Percentiles rank a stretch among this genome's conserved stretches.
These are phyloP conservation scores for Pocillopora grandis DNA, from an alignment of 92 coral and sea anemone genomes.

Conservation along the genomic window DNA sequence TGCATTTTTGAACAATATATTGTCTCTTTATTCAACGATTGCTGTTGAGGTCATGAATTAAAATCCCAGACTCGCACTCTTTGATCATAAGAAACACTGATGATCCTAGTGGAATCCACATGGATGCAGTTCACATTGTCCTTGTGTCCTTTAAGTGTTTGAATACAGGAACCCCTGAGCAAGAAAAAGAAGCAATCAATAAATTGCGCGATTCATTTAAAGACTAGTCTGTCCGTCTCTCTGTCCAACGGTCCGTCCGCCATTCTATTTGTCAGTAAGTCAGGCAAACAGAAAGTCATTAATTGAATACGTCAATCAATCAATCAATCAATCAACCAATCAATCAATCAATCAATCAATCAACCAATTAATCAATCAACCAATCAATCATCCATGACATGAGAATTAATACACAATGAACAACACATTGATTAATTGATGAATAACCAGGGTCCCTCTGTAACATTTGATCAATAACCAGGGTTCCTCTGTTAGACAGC, in stretches of 20 bases:
- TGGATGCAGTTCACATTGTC: slow-evolving; percentile 87
- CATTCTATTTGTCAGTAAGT: neutral
- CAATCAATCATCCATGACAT: no score
- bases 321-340: no score
- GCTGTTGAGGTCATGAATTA: slow-evolving; percentile 47
- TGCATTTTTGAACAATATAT: neutral
- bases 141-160: slow-evolving; percentile 81
- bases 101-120: slow-evolving; percentile 84
- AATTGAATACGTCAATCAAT: neutral
- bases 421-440: no score
- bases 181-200: slow-evolving; percentile 5
- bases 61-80: slow-evolving; percentile 90
- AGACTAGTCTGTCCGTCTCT: neutral
- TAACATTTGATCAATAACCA: no score
- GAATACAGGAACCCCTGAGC: slow-evolving; percentile 82
- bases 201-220: neutral
- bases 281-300: neutral
- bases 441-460: no score
- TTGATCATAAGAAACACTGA: slow-evolving; percentile 88
- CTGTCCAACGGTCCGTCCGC: neutral
- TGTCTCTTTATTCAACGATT: neutral
- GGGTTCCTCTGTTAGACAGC: no score
- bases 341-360: no score
- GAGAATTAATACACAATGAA: no score
- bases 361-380: no score